A percentile compares a stretch with the other conserved stretches of the same genome.
phyloP scores from a whole-genome alignment of 2,113 vertebrate species.

The Myiozetetes cayanensis region DNA sequence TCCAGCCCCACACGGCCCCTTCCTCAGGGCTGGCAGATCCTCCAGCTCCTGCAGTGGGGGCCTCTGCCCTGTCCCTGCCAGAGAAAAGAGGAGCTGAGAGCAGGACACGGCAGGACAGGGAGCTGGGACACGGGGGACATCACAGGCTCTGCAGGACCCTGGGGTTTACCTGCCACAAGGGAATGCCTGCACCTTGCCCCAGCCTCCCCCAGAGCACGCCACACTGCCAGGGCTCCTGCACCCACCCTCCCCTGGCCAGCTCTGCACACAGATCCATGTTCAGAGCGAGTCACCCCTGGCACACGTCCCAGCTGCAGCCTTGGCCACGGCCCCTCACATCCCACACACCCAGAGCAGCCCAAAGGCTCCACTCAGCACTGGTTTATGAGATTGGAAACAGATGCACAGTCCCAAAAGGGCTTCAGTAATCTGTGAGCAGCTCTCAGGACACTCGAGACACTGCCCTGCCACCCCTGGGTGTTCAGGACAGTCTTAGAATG shows the following conservation, averaged over 20 bases:
- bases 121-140: neutral
- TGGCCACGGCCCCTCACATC: neutral
- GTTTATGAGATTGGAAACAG: neutral
- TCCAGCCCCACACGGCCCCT: accelerated
- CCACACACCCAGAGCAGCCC: neutral
- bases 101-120: neutral
- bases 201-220: neutral
- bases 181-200: neutral
- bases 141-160: neutral
- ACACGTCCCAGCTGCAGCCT: neutral
- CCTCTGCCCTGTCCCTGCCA: neutral
- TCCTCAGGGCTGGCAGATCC: accelerated
- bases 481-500: neutral
- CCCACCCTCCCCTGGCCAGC: neutral
- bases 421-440: neutral
- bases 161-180: neutral
- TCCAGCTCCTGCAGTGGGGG: neutral
- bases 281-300: neutral
- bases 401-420: neutral
- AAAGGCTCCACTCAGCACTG: neutral
- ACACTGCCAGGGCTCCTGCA: neutral
- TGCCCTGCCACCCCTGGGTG: neutral
- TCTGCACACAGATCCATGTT: accelerated
- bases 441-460: neutral
- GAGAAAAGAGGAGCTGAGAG: neutral